phyloP scores from a whole-genome alignment of 2,113 vertebrate genomes.

The Haliaeetus leucogaster region DNA sequence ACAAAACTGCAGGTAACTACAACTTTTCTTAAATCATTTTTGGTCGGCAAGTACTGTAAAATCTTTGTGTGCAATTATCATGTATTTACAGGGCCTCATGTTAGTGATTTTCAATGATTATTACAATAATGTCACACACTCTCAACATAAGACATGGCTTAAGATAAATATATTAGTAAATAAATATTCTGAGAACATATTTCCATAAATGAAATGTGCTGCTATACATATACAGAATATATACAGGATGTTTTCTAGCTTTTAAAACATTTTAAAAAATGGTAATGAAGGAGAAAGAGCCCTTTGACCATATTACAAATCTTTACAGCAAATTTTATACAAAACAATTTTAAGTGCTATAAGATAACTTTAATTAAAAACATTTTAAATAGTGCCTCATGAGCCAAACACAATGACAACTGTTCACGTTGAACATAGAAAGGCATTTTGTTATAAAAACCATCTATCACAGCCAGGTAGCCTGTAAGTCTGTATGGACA shows the following conservation, averaged over 20 bases:
- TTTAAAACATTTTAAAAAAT: conserved; percentile 88
- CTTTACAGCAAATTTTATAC: conserved; percentile 87
- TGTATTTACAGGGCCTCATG: conserved; percentile 95
- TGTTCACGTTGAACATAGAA: conserved; percentile 47
- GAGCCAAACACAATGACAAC: conserved; percentile 77
- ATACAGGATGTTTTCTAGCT: conserved; percentile 89
- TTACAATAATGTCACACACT: conserved; percentile 88
- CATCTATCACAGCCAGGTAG: not conserved
- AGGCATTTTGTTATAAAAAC: conserved; percentile 64
- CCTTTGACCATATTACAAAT: conserved; percentile 80
- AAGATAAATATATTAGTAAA: conserved; percentile 99
- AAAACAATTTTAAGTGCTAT: conserved; percentile 96
- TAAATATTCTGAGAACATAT: conserved; percentile 99
- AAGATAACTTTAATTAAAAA: conserved; percentile 78
- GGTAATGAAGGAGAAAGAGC: conserved; percentile 91
- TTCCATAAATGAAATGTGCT: conserved; percentile 99
- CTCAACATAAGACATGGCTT: conserved; percentile 99
- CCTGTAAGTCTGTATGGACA: not conserved
- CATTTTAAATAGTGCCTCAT: conserved; percentile 89
- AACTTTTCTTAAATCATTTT: conserved; percentile 91
- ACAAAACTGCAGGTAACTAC: conserved; percentile 97
- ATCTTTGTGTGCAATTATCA: conserved; percentile 97
- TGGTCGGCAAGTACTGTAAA: conserved; percentile 95
- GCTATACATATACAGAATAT: conserved; percentile 98
- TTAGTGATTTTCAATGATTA: conserved; percentile 94